phyloP scores from a whole-genome alignment of 92 coral and sea anemone genomes.

The Zoanthus solanderi region DNA sequence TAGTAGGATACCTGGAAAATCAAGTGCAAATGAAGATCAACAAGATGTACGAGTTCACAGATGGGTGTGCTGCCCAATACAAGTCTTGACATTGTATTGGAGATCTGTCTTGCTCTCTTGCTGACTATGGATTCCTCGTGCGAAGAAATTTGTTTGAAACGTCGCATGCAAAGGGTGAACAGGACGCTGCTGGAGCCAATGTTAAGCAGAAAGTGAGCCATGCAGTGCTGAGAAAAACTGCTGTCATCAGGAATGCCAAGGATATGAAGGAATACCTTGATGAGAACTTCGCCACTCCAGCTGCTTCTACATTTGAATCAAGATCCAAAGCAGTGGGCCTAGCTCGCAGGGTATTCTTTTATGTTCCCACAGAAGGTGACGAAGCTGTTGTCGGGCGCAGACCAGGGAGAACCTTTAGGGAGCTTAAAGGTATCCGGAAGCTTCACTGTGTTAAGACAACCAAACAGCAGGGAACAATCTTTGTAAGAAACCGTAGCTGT shows the following conservation, averaged over 20 bases:
- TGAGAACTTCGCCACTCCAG: background rate
- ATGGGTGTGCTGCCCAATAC: too few species aligned
- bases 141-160: background rate
- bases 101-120: conserved; percentile 4
- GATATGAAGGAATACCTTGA: conserved; percentile 4
- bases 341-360: background rate
- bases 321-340: conserved; percentile 7
- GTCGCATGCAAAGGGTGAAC: background rate
- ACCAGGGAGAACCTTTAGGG: conserved; percentile 57
- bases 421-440: conserved; percentile 54
- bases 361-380: conserved; percentile 5
- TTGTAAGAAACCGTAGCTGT: conserved; percentile 44
- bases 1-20: too few species aligned
- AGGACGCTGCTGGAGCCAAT: conserved; percentile 2
- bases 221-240: conserved; percentile 5
- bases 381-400: conserved; percentile 12
- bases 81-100: background rate
- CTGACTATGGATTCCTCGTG: background rate
- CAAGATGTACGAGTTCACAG: too few species aligned
- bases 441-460: conserved; percentile 59
- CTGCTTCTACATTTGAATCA: conserved; percentile 4
- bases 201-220: conserved; percentile 1
- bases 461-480: conserved; percentile 52
- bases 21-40: too few species aligned
- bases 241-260: background rate